A percentile compares a stretch with the other conserved stretches of the same genome.
Conservation (phyloP, 2,113 vertebrate species). For the Dicentrarchus labrax region DNA sequence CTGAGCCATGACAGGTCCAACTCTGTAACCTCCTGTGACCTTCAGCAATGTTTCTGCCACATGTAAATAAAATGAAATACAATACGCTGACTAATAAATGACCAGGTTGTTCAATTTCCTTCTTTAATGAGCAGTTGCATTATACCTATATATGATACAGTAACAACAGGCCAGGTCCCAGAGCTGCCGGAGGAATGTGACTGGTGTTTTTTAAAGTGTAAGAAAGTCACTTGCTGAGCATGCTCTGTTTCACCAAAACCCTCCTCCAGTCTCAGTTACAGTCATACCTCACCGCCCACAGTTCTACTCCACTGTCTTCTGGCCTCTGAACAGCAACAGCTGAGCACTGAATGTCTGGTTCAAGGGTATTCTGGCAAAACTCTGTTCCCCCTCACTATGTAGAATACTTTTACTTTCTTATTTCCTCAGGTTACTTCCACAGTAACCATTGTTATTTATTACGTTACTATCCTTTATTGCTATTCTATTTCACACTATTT, state of each 20-base stretch:
- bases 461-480: no score
- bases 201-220: slow-evolving; percentile 5
- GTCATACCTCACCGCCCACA: slow-evolving; percentile 11
- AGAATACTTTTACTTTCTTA: no score
- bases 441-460: no score
- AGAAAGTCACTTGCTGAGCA: slow-evolving; percentile 44
- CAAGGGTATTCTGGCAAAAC: not conserved
- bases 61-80: not conserved
- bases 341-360: slow-evolving; percentile 22
- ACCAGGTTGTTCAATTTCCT: not conserved
- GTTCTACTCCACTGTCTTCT: slow-evolving; percentile 18
- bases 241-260: slow-evolving; percentile 50
- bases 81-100: not conserved
- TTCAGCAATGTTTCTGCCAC: not conserved
- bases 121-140: not conserved
- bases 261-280: slow-evolving; percentile 36
- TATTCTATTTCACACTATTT: no score
- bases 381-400: no score
- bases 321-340: slow-evolving; percentile 23
- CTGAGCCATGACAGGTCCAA: slow-evolving; percentile 10
- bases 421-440: no score
- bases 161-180: not conserved
- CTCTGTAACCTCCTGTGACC: not conserved
- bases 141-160: not conserved
- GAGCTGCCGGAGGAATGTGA: slow-evolving; percentile 34